phyloP scores from a whole-genome alignment of 2,797 vertebrate species.

The Chrysocyon brachyurus region DNA sequence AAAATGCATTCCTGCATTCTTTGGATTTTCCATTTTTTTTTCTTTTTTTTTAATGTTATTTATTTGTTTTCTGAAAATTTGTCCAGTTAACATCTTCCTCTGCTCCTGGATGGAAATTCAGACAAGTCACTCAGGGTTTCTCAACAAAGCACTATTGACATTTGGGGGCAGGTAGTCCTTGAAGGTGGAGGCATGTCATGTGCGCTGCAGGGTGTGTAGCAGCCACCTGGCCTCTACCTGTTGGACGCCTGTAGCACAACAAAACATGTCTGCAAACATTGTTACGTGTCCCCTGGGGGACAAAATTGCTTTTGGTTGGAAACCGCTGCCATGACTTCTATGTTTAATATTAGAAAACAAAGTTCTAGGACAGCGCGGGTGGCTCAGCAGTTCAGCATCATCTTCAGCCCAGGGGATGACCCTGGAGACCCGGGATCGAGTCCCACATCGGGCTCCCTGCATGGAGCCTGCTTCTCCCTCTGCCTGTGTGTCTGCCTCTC shows the following conservation, averaged over 20 bases:
- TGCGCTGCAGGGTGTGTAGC: neutral
- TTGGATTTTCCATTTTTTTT: conserved; percentile 5
- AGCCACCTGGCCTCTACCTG: neutral
- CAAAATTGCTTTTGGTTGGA: neutral
- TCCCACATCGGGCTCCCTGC: too few relatives aligned
- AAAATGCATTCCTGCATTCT: neutral
- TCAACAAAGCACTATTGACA: neutral
- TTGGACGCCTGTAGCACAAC: neutral
- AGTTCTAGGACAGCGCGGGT: neutral
- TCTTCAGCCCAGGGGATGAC: too few relatives aligned
- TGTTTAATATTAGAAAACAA: neutral
- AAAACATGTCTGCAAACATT: neutral
- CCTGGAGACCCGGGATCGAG: too few relatives aligned
- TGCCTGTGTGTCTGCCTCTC: too few relatives aligned
- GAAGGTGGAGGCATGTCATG: neutral
- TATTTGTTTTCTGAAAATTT: conserved; percentile 10
- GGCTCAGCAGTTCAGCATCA: too few relatives aligned
- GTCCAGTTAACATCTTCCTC: neutral
- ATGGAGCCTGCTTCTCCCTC: too few relatives aligned
- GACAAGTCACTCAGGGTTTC: neutral
- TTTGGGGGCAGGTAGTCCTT: neutral
- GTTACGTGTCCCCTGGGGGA: neutral
- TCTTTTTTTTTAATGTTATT: neutral
- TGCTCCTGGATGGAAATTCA: neutral
- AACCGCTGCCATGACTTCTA: neutral